Evolutionary conservation across 2,888 invertebrate species (phyloP), one percentile per base, ranked within the genome.

Genomic region (Myopa tessellatipennis): DNA sequence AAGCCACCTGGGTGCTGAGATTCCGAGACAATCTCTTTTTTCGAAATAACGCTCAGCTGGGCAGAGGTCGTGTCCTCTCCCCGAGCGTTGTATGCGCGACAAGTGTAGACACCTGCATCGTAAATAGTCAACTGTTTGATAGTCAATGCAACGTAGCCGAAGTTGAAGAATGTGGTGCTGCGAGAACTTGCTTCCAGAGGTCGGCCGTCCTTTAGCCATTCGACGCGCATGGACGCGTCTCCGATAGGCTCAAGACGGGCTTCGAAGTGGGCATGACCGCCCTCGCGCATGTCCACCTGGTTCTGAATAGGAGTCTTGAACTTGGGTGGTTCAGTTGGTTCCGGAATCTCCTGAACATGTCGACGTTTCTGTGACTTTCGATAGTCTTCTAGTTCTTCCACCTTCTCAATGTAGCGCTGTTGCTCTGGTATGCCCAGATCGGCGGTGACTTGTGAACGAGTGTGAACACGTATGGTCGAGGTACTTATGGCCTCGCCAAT

Each of bases 241-340:
- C 96, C 97, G 80, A 97, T 92, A 77, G 98, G 98, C 89, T 98
- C 97, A 71, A 98, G 92, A 82, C 97, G 94, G 83, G 97, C 97
- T 91, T 98, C 98, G 86, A 98, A 97, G 88, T 98, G 98, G 82
- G 97, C 97, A 86, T 96, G 97, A 82, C 96, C 97, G 82, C 97
- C 96, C 91, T 98, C 98, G 85, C 95, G 94, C 85, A 96, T 92
- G 86, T 94, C 94, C 74, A 93, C 90, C 90, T 96, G 96, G 90
- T 96, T 95, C 89, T 95, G 95, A 81, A 97, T 95, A 65, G 95
- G 96, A 50, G 95, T 94, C 90, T 96, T 96, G 88, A 97, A 97
- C 90, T 95, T 95, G 78, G 97, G 97, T 83, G 93, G 93, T 82
- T 93, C 92, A 63, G 92, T 92, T 85, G 94, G 93, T 90, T 96